Base-by-base conservation (phyloP, 2,888 invertebrate genomes). In the Tuta absoluta region DNA sequence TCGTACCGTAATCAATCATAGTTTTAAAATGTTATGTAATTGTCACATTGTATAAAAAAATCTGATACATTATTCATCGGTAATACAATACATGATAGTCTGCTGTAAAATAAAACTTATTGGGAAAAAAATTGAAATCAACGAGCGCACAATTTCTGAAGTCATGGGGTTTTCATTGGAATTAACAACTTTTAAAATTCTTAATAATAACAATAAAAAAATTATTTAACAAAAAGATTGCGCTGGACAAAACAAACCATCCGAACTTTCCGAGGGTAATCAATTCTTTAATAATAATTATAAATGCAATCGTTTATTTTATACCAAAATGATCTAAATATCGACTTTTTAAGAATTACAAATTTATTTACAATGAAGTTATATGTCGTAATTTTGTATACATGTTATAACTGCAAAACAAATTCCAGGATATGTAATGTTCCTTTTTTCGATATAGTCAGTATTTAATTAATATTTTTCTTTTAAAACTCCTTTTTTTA, bases 191-290 rank as follows among this genome's bases (percentile, higher is more conserved):
- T 90, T 56, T 88, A 89, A 91, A 90, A 88, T 82, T 89, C 87
- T 90, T 89, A 91, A 87, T 87, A 84, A 90, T 88, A 91, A 90
- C 90, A 91, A 90, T 89, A 89, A 89, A 88, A 51, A 76, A 87
- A 86, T 83, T 86, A 86, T 86, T 82, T 82, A 91, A 91, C 89
- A 91, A 91, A 87, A 90, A 86, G 75, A 80, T 56, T 78, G 79
- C 78, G 77, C 77, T 77, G 84, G 83, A 82, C 78, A 79, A 86
- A 87, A 86, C 82, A 83, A 89, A 89, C 88, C 89, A 87, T 89
- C 85, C 82, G 88, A 89, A 89, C 90, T 82, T 82, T 83, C 82
- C 84, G 79, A 84, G 88, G 85, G 87, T 75, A 78, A 75, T 77
- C 77, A 74, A 73, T 72, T 77, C 72, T 73, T 77, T 76, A 72